Evolutionary conservation across 2,888 invertebrate species (phyloP), one percentile per base, ranked within the genome.

Genomic region (Ichneumoninae sp.): DNA sequence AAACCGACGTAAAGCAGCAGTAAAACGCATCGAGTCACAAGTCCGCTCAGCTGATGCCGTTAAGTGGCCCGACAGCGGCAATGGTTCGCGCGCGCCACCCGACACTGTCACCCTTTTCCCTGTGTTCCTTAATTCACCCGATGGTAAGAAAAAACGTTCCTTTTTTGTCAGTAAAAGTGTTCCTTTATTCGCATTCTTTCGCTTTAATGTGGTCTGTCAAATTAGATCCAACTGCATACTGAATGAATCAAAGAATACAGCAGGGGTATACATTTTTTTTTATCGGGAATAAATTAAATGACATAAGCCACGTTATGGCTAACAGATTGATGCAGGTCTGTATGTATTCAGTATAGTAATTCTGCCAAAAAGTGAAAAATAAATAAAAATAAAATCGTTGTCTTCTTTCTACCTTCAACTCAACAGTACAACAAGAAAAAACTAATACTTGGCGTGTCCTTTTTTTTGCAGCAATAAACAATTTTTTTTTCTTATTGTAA

Each of bases 1-100:
- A 94, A 93, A 94, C 90, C 91, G 92, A 86, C 93, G 92, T 93
- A 93, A 93, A 93, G 93, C 91, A 93, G 93, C 92, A 92, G 92
- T 93, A 93, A 93, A 93, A 93, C 92, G 93, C 93, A 93, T 93
- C 92, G 93, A 93, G 93, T 93, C 93, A 91, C 93, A 93, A 93
- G 93, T 93, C 93, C 92, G 91, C 92, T 92, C 90, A 90, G 92
- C 91, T 91, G 92, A 93, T 92, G 93, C 93, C 92, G 92, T 93
- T 93, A 93, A 93, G 92, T 92, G 92, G 92, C 92, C 90, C 90
- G 89, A 63, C 88, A 33, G 82, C 79, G 82, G 78, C 78, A 71
- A 75, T 79, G 78, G 69, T 79, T 85, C 82, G 82, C 82, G 63
- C 74, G 79, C 79, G 75, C 82, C 83, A 66, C 76, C 77, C 79